Evolutionary conservation across 2,888 invertebrate genomes (phyloP).

Genomic region (Drosophila prostipennis): DNA sequence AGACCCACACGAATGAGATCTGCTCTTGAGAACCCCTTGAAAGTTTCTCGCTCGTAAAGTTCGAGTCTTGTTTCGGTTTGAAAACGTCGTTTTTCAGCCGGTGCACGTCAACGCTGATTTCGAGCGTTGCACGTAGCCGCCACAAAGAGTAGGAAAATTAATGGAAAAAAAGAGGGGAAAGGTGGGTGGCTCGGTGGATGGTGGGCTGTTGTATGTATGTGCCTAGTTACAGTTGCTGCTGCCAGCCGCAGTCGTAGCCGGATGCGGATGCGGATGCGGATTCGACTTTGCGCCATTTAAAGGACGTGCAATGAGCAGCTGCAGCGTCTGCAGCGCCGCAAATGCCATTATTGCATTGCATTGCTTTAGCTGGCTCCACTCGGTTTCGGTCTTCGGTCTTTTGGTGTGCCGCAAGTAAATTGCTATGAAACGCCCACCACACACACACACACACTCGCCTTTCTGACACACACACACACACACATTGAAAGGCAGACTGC

Average conservation of each 20-base stretch:
- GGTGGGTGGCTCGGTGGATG: background rate
- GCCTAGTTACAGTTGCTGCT: constrained; percentile 56
- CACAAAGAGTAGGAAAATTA: constrained; percentile 44
- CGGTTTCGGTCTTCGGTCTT: constrained; percentile 44
- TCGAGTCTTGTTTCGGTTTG: constrained; percentile 8
- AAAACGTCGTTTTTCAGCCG: constrained; percentile 35
- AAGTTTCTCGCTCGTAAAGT: constrained; percentile 9
- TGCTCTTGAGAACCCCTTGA: background rate
- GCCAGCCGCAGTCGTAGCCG: constrained; percentile 39
- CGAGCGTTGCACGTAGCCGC: constrained; percentile 48
- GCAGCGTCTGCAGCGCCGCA: constrained; percentile 46
- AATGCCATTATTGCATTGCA: constrained; percentile 68
- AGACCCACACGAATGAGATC: background rate
- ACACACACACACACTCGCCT: constrained; percentile 8
- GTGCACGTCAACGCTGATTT: constrained; percentile 46
- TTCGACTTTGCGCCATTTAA: constrained; percentile 33
- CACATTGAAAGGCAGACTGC: constrained; percentile 27
- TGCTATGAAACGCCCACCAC: constrained; percentile 61
- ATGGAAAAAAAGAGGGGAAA: constrained; percentile 21
- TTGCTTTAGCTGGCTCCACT: constrained; percentile 48
- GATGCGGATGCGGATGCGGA: constrained; percentile 23
- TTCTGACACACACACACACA: constrained; percentile 5
- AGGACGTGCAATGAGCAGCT: constrained; percentile 60
- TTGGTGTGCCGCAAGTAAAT: constrained; percentile 73
- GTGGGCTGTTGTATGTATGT: constrained; percentile 15